Percentiles rank a stretch among this genome's conserved stretches.
Evolutionary conservation across 2,888 invertebrate genomes (phyloP).

Genomic region (Limnephilus marmoratus): DNA sequence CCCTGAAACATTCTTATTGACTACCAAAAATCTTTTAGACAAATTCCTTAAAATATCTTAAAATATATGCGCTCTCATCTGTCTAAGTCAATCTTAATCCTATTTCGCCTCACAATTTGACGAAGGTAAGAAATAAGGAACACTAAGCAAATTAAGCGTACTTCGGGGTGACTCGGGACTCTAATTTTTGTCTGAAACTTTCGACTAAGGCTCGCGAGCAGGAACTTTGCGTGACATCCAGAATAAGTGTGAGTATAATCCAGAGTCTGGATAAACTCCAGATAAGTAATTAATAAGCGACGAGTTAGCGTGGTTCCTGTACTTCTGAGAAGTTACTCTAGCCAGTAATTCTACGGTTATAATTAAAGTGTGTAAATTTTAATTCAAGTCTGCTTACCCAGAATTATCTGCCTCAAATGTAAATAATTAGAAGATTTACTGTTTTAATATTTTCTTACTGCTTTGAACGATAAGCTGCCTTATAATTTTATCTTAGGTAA

Average conservation of each 20-base stretch:
- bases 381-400: neutral
- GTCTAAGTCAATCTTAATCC: neutral
- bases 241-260: conserved; percentile 6
- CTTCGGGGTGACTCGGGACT: neutral
- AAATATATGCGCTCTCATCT: neutral
- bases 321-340: neutral
- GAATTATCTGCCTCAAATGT: neutral
- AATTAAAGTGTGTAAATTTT: neutral
- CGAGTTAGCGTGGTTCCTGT: neutral
- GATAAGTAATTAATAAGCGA: conserved; percentile 35
- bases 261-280: conserved; percentile 16
- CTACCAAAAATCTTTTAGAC: too few relatives aligned
- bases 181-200: conserved; percentile 23
- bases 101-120: neutral
- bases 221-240: neutral
- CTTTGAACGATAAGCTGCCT: neutral
- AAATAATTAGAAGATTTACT: neutral
- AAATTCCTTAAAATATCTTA: neutral
- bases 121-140: neutral
- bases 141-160: neutral
- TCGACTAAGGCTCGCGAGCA: neutral
- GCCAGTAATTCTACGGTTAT: neutral
- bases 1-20: too few relatives aligned
- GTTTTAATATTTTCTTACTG: neutral
- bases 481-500: neutral